phyloP scores from a whole-genome alignment of 2,113 vertebrate species.

The Rhinolophus ferrumequinum region DNA sequence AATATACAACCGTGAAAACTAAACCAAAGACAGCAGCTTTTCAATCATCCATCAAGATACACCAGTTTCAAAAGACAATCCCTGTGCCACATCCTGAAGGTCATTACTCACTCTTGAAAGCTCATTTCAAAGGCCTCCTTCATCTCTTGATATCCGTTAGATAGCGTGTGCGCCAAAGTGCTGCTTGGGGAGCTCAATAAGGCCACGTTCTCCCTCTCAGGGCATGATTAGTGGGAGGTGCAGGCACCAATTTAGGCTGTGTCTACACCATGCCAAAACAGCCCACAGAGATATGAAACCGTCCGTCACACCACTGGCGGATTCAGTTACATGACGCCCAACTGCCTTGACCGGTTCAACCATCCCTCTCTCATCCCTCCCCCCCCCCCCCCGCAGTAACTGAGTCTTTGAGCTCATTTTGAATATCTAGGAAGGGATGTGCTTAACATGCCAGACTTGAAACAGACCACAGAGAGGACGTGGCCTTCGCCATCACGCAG shows the following conservation, averaged over 20 bases:
- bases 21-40: conserved; percentile 73
- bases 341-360: neutral
- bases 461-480: neutral
- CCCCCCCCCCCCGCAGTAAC: fast-evolving
- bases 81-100: conserved; percentile 62
- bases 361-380: fast-evolving
- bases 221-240: conserved; percentile 57
- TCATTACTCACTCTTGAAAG: conserved; percentile 75
- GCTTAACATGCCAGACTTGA: neutral
- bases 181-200: conserved; percentile 58
- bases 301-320: neutral
- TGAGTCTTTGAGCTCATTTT: neutral
- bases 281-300: neutral
- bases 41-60: conserved; percentile 78
- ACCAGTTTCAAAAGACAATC: conserved; percentile 74
- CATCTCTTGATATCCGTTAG: conserved; percentile 66
- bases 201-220: neutral
- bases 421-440: neutral
- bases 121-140: conserved; percentile 75
- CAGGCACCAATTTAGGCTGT: conserved; percentile 48
- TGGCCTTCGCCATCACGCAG: fast-evolving
- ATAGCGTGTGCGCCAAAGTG: conserved; percentile 38
- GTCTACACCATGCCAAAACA: conserved; percentile 54
- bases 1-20: conserved; percentile 74
- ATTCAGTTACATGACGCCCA: neutral